Conservation (phyloP, 2,888 invertebrate species). For the Stegana nigrithorax region DNA sequence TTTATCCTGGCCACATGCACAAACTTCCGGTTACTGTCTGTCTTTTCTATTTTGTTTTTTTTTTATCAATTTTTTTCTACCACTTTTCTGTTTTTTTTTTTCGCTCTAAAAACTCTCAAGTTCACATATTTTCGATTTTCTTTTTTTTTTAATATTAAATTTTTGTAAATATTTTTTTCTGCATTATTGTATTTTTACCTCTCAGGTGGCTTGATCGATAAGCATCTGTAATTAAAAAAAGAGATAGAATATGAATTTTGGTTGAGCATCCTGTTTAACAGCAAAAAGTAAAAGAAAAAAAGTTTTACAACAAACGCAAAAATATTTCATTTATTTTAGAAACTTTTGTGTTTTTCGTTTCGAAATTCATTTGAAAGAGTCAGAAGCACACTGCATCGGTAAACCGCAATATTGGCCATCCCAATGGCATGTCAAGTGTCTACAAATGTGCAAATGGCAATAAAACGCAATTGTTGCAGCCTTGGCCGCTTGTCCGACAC, state of each 20-base stretch:
- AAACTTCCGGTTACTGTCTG: slow-evolving; percentile 31
- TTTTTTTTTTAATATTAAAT: slow-evolving; percentile 33
- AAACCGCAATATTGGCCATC: neutral
- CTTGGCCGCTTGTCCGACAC: too few relatives aligned
- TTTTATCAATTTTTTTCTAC: neutral
- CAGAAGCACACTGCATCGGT: neutral
- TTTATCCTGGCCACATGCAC: slow-evolving; percentile 31
- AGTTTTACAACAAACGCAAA: too few relatives aligned
- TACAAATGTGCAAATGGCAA: too few relatives aligned
- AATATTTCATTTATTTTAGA: too few relatives aligned
- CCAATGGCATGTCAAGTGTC: too few relatives aligned
- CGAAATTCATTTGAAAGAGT: too few relatives aligned
- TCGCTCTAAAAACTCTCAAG: slow-evolving; percentile 68
- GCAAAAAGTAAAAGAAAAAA: slow-evolving; percentile 8
- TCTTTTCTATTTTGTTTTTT: too few relatives aligned
- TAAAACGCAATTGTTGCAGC: too few relatives aligned
- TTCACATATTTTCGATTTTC: slow-evolving; percentile 33
- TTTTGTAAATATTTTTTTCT: slow-evolving; percentile 39
- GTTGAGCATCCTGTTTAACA: slow-evolving; percentile 27
- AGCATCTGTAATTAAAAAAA: slow-evolving; percentile 78
- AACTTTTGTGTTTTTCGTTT: too few relatives aligned
- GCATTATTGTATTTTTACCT: slow-evolving; percentile 71
- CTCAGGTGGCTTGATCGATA: slow-evolving; percentile 81
- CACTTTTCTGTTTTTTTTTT: slow-evolving; percentile 28
- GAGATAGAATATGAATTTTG: slow-evolving; percentile 68